Conservation (phyloP, 2,888 invertebrate genomes). For the Drosophila silvestris region DNA sequence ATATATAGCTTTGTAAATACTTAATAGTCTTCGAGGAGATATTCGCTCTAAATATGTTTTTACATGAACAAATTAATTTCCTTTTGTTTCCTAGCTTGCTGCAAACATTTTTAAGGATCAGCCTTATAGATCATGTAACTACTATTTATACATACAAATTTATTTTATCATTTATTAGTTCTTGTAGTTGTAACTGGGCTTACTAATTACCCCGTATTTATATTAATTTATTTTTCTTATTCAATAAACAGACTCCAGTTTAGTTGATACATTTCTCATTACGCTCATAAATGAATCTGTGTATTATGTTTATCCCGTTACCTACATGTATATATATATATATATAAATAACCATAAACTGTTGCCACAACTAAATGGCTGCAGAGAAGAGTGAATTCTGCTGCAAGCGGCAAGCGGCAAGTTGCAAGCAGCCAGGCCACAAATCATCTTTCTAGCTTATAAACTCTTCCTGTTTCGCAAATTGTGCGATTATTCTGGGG, state of each 20-base stretch:
- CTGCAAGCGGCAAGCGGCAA: background rate
- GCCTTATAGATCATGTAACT: background rate
- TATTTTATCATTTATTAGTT: background rate
- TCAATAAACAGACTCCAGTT: background rate
- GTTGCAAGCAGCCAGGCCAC: background rate
- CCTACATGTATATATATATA: background rate
- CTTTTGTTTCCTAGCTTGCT: too few species aligned
- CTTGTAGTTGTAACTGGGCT: background rate
- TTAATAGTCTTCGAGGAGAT: too few species aligned
- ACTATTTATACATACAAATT: background rate
- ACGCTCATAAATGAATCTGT: background rate
- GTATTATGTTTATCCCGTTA: background rate
- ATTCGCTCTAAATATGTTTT: too few species aligned
- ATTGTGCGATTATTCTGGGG: slow-evolving; percentile 22
- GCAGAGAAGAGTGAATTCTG: background rate
- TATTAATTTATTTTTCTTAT: background rate
- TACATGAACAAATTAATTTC: too few species aligned
- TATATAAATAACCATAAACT: too few species aligned
- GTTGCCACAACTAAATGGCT: background rate
- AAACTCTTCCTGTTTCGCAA: slow-evolving; percentile 33
- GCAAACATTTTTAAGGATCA: background rate
- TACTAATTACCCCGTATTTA: background rate
- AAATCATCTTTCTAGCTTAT: background rate
- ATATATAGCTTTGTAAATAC: background rate
- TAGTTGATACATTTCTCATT: background rate